Conservation (phyloP, 2,113 vertebrate species). For the Paratilapia polleni region DNA sequence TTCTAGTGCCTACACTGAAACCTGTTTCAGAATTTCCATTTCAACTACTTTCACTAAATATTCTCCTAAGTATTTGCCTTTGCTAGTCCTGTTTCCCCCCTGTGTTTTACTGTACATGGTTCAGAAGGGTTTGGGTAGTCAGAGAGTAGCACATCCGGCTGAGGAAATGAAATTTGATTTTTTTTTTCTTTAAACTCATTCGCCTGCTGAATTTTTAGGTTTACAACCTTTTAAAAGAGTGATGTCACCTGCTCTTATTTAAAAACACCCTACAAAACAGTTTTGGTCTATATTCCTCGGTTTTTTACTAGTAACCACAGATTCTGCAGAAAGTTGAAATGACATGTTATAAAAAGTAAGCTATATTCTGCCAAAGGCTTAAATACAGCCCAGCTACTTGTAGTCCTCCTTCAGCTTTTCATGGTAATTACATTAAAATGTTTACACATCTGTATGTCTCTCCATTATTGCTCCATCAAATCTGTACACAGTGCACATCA, state of each 20-base stretch:
- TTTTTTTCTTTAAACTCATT: too few relatives aligned
- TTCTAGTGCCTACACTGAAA: neutral
- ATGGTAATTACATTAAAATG: conserved; percentile 16
- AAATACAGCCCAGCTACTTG: neutral
- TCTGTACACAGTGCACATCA: conserved; percentile 42
- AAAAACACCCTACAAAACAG: neutral
- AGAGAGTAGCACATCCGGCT: fast-evolving
- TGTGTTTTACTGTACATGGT: neutral
- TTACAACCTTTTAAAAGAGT: too few relatives aligned
- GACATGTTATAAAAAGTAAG: neutral
- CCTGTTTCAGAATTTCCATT: neutral
- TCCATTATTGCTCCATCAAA: conserved; percentile 10
- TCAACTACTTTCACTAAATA: neutral
- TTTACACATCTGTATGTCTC: conserved; percentile 30
- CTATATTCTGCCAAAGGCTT: neutral
- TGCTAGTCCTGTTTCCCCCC: fast-evolving
- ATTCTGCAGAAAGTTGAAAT: neutral
- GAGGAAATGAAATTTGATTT: too few relatives aligned
- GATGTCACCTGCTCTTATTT: neutral
- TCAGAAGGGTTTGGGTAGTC: neutral
- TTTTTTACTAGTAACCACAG: neutral
- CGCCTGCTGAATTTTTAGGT: too few relatives aligned
- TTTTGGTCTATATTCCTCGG: neutral
- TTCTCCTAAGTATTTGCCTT: neutral
- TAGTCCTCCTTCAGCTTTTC: neutral